Evolutionary conservation across 2,888 invertebrate species (phyloP), one percentile per base, ranked within the genome.

Genomic region (Philhelius pedissequus): DNA sequence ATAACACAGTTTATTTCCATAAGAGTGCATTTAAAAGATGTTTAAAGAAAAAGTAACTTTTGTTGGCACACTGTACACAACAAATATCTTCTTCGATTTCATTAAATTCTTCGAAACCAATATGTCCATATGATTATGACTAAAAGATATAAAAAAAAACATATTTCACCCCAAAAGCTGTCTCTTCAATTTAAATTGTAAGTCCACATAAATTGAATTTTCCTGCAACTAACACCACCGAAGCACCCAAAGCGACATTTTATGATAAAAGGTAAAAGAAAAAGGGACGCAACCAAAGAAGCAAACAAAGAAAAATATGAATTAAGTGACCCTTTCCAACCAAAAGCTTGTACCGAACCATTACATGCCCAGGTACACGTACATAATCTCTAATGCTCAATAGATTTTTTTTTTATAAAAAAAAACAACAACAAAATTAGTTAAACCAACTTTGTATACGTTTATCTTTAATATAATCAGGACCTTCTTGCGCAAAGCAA

Each of bases 391-490:
- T 3, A 35, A 56, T 20, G 32, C 13, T 13, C 32, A 56, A 43
- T 8, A 22, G 48, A 22, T n/a, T 22, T 48, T 48, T 22, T 48
- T 27, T 27, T 27, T 15, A n/a, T 27, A 56, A 35, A 56, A 54
- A 25, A 18, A 7, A 30, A 30, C 13, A 13, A 22, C 13, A 48
- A 22, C 15, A 32, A 54, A 43, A 18, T 18, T 32, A 30, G 54
- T 18, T 20, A 32, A 18, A 54, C 30, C 15, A 32, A 30, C 11
- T 32, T 18, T 54, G 32, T 15, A 54, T 54, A 54, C 20, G 56
- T 32, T 56, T 56, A 56, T 56, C 56, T 56, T 56, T 56, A 35
- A 35, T 56, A 56, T 56, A 56, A 56, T 56, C 56, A 56, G 20
- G 20, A 56, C 35, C 56, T 56, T 56, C 15, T 30, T 20, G 35